These are phyloP conservation scores for Pachyrhynchus sulphureomaculatus DNA, from an alignment of 1,140 invertebrate species.

Conservation along the genomic window DNA sequence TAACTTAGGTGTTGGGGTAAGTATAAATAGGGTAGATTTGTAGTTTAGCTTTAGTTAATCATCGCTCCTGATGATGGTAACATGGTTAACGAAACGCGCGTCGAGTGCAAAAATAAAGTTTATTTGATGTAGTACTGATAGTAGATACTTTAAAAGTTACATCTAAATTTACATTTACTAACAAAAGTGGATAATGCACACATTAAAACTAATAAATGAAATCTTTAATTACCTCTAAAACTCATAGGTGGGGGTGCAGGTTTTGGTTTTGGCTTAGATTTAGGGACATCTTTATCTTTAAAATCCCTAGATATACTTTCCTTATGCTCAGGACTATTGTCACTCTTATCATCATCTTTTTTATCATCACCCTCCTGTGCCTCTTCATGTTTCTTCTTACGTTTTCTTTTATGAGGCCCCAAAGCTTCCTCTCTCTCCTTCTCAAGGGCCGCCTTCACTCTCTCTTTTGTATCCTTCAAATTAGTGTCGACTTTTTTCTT, in stretches of 20 bases:
- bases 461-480: constrained; percentile 64
- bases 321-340: constrained; percentile 30
- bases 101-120: no score
- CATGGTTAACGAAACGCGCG: no score
- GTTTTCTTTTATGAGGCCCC: constrained; percentile 66
- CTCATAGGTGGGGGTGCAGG: constrained; percentile 69
- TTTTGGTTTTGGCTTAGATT: constrained; percentile 57
- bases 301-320: background rate
- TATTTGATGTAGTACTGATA: no score
- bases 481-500: constrained; percentile 53
- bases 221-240: constrained; percentile 55
- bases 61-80: no score
- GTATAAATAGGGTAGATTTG: no score
- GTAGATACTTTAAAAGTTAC: no score
- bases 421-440: constrained; percentile 72
- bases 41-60: no score
- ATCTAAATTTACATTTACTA: no score
- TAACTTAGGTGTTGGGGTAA: no score
- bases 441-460: constrained; percentile 73
- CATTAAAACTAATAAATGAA: no score
- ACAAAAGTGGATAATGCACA: no score
- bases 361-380: constrained; percentile 42
- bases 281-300: constrained; percentile 46
- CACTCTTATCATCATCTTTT: constrained; percentile 53
- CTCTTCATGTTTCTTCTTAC: constrained; percentile 53